Evolutionary conservation across 1,140 invertebrate genomes (phyloP), one percentile per base, ranked within the genome.

Genomic region (Atopsyche davidsoni): DNA sequence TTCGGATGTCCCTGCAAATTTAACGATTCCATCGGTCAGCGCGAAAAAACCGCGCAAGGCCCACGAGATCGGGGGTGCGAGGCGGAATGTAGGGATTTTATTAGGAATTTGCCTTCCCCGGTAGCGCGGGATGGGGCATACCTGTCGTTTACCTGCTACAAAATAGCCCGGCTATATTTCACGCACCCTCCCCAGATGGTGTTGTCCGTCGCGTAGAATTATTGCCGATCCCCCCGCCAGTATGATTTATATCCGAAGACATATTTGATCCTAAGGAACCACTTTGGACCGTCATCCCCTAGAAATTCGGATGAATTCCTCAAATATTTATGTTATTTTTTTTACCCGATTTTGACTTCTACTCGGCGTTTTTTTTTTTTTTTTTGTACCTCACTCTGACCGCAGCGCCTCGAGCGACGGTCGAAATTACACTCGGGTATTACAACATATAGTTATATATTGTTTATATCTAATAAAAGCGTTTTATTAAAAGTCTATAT

Each of bases 171-270:
- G 42, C 46, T 2, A 57, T 57, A 57, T 53, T 57, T 57, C 46
- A 53, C 55, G 53, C 46, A 52, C 55, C 51, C 47, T 48, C 36
- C 34, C n/a, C 50, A 57, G 53, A 46, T 57, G 51, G 53, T 46
- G 22, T 22, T 23, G 32, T 38, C 31, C 43, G 43, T 56, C 39
- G 9, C 48, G 43, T 23, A 47, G 44, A 57, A 46, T 53, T 53
- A 57, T 57, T 57, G 51, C 25, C 21, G 48, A 32, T 51, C 22
- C 42, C 45, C 45, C 19, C 40, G 23, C n/a, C 28, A 9, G 44
- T 25, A 38, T 57, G 55, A 57, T 57, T 57, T 57, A 57, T 57
- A 36, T 25, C 46, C 51, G 36, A 53, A 57, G 55, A 57, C 55
- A 57, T 57, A 49, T 51, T 44, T 23, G 35, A 48, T 24, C 44